These are phyloP conservation scores for Amphiprion ocellaris DNA, from an alignment of 2,113 vertebrate species.

Conservation along the genomic window DNA sequence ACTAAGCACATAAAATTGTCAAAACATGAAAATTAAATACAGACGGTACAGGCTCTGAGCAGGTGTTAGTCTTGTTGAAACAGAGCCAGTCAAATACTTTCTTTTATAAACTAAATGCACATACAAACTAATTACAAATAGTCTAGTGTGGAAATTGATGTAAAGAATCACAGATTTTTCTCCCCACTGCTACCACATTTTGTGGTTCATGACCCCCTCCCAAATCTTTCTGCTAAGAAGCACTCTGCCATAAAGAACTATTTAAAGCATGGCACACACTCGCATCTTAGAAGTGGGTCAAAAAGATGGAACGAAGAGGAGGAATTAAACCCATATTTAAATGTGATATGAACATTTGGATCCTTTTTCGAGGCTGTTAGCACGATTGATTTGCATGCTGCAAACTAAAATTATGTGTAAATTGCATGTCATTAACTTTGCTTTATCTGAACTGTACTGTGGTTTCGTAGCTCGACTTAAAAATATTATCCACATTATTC, in stretches of 20 bases:
- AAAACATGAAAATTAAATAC: too few species aligned
- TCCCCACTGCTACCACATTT: too few species aligned
- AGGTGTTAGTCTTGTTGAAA: neutral
- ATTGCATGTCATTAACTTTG: constrained; percentile 51
- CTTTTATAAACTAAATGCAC: neutral
- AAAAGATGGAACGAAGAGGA: constrained; percentile 74
- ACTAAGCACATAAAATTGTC: neutral
- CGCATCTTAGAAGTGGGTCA: constrained; percentile 79
- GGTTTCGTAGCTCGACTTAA: constrained; percentile 25
- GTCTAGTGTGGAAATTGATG: neutral
- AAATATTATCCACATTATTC: constrained; percentile 34
- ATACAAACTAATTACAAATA: neutral
- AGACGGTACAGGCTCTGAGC: too few species aligned
- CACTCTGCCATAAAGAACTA: constrained; percentile 77
- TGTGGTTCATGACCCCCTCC: neutral
- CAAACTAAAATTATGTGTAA: constrained; percentile 54
- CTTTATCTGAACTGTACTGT: constrained; percentile 28
- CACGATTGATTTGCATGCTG: constrained; percentile 55
- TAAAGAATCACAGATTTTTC: constrained; percentile 33
- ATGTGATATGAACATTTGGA: constrained; percentile 63
- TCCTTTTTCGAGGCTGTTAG: constrained; percentile 58
- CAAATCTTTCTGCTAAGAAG: constrained; percentile 37
- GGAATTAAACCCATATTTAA: constrained; percentile 73
- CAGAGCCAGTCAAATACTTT: neutral
- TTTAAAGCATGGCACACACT: constrained; percentile 79